Base-by-base conservation (phyloP, 2,113 vertebrate genomes). In the Periophthalmodon schlosseri region DNA sequence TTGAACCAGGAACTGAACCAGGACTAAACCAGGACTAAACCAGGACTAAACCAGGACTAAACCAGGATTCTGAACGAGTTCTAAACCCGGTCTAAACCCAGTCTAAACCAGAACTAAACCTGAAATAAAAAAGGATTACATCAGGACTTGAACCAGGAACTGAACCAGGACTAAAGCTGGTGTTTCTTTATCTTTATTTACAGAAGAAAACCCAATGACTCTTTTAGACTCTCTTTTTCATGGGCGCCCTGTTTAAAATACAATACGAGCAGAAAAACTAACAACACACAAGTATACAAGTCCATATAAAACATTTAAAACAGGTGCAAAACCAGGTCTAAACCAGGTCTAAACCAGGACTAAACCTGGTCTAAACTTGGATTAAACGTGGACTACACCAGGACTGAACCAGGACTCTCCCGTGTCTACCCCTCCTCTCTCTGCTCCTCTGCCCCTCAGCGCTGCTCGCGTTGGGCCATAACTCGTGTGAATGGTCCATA, bases 381-480 rank as follows among this genome's bases (percentile, higher is more conserved):
- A 47, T 10, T 13, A 2, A 2, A 15, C 14, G 12, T 47, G 11
- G 2, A 47, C 46, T 13, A 2, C n/a, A n/a, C 10, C 56, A 11
- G 7, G n/a, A 23, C 23, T 11, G 18, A 0, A 21, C 54, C 13
- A 52, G 49, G 12, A 2, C 44, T 46, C 3, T 46, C 1, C 44
- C 4, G 50, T 52, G 15, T 52, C 18, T 20, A 1, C 5, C 50
- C 2, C 16, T 14, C 16, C 50, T 18, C 50, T 15, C 16, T 52
- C 50, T 15, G 44, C 44, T 46, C 44, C 11, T 9, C 44, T 9
- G 44, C 11, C 44, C 44, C 44, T 58, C 21, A 24, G 2, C 18
- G 4, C 5, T 50, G 57, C 39, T 44, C 46, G 52, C 39, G 20
- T 0, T 68, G 57, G 70, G 72, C 68, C 46, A 76, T 78, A 61